phyloP scores from a whole-genome alignment of 2,113 vertebrate species.

The Gavialis gangeticus region DNA sequence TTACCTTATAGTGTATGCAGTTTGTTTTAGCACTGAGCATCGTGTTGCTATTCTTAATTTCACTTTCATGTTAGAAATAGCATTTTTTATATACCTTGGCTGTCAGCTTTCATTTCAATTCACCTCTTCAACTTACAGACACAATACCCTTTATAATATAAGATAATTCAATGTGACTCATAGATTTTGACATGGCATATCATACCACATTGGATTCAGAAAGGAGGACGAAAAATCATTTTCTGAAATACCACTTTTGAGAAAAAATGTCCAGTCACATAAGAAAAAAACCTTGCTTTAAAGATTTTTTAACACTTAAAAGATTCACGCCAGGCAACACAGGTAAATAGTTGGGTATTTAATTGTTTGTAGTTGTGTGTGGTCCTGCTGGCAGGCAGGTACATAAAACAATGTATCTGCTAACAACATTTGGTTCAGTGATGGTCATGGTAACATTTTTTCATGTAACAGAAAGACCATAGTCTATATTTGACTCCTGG shows the following conservation, averaged over 20 bases:
- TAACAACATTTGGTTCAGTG: background rate
- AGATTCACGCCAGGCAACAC: background rate
- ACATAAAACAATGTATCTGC: background rate
- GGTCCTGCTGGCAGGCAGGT: background rate
- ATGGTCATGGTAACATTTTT: background rate
- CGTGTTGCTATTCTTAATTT: background rate
- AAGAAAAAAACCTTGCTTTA: background rate
- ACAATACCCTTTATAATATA: background rate
- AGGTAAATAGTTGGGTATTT: background rate
- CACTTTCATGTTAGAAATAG: background rate
- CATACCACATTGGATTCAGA: background rate
- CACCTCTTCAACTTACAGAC: background rate
- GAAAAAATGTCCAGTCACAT: background rate
- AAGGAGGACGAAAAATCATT: background rate
- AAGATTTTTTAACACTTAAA: background rate
- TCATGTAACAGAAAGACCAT: background rate
- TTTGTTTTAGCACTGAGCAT: background rate
- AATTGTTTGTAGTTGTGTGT: background rate
- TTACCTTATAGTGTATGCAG: fast-evolving
- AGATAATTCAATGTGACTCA: fast-evolving
- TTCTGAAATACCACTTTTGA: background rate
- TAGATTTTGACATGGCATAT: background rate
- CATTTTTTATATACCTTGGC: background rate
- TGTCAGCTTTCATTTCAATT: background rate
- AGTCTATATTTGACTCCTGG: background rate